Base-by-base conservation (phyloP, 1,140 invertebrate genomes). In the Scylla paramamosain region DNA sequence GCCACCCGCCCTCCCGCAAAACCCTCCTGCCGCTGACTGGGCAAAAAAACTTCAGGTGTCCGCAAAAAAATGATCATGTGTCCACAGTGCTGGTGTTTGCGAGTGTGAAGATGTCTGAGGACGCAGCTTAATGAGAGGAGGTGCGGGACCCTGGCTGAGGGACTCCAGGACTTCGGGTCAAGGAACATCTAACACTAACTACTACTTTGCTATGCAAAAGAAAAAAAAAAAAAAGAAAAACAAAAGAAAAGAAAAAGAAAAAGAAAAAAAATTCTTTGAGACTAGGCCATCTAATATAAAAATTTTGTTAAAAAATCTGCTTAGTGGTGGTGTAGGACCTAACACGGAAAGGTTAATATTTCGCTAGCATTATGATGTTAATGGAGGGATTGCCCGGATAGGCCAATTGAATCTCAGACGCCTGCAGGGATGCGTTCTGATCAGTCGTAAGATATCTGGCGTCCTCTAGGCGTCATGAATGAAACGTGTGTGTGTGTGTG, bases 371-470 rank as follows among this genome's bases (percentile, higher is more conserved):
- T 77, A 39, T n/a, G 4, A 91, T 92, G 29, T 48, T 87, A 31
- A 59, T 32, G 32, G 90, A 92, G 94, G 94, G 94, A 95, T 92
- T 92, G 94, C 94, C 94, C 94, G 90, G 87, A 45, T 87, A 77
- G 90, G 94, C 83, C 94, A 95, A 86, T 95, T 95, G 94, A 95
- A 95, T 95, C 94, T 95, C 94, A 95, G 90, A 95, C 90, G 94
- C 90, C 94, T 82, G 25, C 16, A 45, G 91, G 92, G 91, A 95
- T 92, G 94, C 94, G 94, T 95, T 95, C 94, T 39, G 77, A 92
- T 87, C 31, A 84, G 89, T 91, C 29, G 67, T 91, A 82, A 32
- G 28, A 91, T 67, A 92, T 82, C 45, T 67, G 29, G 20, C 67
- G 89, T 87, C 31, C 39, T 86, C 82, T n/a, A 16, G 88, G 48